Evolutionary conservation across 2,113 vertebrate species (phyloP).

Genomic region (Artemisiospiza belli): DNA sequence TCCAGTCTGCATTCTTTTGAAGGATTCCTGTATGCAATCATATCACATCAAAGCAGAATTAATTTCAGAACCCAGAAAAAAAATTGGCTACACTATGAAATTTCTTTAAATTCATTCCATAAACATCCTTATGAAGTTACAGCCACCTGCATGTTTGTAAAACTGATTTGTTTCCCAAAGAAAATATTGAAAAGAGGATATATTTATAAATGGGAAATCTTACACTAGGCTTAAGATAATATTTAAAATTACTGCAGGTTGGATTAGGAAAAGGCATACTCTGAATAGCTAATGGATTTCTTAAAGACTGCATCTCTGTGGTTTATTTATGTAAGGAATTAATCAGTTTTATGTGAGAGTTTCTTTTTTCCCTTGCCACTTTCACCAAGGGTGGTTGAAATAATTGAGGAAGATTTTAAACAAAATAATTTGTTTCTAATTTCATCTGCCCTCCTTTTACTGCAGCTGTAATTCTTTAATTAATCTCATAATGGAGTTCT

Average conservation of each 20-base stretch:
- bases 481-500: neutral
- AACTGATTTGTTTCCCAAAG: neutral
- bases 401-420: neutral
- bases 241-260: neutral
- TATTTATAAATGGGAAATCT: neutral
- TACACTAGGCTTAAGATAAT: neutral
- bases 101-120: neutral
- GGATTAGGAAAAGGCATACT: neutral
- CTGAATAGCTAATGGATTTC: neutral
- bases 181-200: neutral
- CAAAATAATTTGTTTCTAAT: neutral
- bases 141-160: neutral
- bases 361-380: fast-evolving
- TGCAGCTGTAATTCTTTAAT: neutral
- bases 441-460: neutral
- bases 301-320: neutral
- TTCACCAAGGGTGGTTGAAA: neutral
- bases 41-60: neutral
- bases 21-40: neutral
- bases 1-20: neutral
- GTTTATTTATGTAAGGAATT: neutral
- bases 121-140: neutral
- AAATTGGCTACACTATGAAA: neutral
- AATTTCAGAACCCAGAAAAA: neutral
- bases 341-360: neutral